These are phyloP conservation scores for Ptilonorhynchus violaceus DNA, from an alignment of 2,113 vertebrate genomes.

Conservation along the genomic window DNA sequence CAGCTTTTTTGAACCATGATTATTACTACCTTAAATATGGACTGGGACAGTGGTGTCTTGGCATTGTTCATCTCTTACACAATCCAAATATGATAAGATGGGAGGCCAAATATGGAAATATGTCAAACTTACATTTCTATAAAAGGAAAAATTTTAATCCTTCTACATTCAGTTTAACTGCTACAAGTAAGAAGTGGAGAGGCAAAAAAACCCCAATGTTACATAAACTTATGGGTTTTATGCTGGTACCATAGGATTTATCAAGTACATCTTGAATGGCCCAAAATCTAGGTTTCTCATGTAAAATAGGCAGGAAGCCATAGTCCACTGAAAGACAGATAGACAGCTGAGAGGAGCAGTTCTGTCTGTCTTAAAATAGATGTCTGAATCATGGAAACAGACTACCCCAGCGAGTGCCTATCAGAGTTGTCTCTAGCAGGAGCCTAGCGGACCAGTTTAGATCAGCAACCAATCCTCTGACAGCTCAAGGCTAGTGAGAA, in stretches of 20 bases:
- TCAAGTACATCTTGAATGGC: not conserved
- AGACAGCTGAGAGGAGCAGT: not conserved
- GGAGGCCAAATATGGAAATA: not conserved
- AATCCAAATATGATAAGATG: not conserved
- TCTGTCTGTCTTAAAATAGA: constrained; percentile 4
- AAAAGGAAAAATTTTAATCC: not conserved
- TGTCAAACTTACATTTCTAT: not conserved
- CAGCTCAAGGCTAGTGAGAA: not conserved
- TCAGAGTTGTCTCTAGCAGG: not conserved
- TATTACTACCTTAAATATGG: not conserved
- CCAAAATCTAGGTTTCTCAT: not conserved
- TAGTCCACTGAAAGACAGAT: not conserved
- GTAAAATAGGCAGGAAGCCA: not conserved
- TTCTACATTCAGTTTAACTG: not conserved
- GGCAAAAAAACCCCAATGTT: not conserved
- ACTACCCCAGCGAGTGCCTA: not conserved
- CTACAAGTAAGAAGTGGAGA: not conserved
- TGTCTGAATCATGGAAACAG: not conserved
- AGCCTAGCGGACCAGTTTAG: not conserved
- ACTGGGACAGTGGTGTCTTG: not conserved
- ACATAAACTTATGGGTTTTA: not conserved
- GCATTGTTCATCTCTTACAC: not conserved
- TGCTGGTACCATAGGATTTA: not conserved
- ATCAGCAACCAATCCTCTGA: not conserved
- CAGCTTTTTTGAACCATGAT: not conserved